Evolutionary conservation across 92 coral and sea anemone genomes (phyloP), one percentile per base, ranked within the genome.

Genomic region (Palythoa grandis): DNA sequence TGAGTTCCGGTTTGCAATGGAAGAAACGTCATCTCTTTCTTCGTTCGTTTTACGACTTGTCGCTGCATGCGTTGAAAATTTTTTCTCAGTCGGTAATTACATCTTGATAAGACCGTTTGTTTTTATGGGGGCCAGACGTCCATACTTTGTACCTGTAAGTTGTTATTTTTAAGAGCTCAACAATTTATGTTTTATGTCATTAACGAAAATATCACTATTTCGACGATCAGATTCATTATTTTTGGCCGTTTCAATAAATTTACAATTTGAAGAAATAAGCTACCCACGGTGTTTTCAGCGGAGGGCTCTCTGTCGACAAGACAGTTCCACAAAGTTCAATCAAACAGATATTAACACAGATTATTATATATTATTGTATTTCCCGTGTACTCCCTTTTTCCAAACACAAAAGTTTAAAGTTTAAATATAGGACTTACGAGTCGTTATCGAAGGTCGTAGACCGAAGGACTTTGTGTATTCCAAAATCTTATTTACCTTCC

Each of bases 1-100:
- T 12, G 47, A 35, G 66, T 80, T 80, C 85, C 85, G 75, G 85
- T 80, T 67, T 37, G 63, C 66, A 73, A 63, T 66, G 39, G 12
- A 19, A 15, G 40, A 67, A 38, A 47, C 60, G 65, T 37, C 23
- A 22, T 65, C 14, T 66, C 13, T 2, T n/a, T 60, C n/a, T 5
- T n/a, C 25, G 69, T 19, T 63, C 69, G 9, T 63, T n/a, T 63
- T n/a, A 1, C 11, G 25, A 19, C 11, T 5, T 8, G 4, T 19
- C 69, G 69, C 29, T 63, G 22, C 23, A 43, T 39, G 38, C 37
- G 38, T 60, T 79, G 72, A 79, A 80, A 68, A 80, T 12, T 43
- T 65, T 66, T 67, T 19, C 7, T 7, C 53, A 38, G 58, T 61
- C 53, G 56, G 47, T 76, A 52, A 50, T 76, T 76, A 58, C 82